These are phyloP conservation scores for Phrixothrix hirtus DNA, from an alignment of 2,888 invertebrate species.

Conservation along the genomic window DNA sequence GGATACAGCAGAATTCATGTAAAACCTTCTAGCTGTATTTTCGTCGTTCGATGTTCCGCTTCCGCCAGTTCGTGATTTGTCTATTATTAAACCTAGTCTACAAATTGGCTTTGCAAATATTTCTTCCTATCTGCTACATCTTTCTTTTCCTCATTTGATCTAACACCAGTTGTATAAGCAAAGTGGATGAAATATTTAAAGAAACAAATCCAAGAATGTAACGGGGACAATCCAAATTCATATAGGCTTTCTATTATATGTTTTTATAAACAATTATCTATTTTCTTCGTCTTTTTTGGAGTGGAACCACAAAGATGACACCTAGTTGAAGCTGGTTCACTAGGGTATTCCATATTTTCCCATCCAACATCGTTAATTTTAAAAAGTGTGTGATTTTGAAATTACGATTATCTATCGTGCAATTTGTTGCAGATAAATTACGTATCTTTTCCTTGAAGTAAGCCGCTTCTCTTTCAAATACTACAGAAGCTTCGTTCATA, in stretches of 20 bases:
- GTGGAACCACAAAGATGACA: neutral
- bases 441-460: neutral
- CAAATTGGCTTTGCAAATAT: neutral
- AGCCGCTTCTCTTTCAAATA: neutral
- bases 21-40: too few species aligned
- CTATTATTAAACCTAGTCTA: too few species aligned
- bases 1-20: neutral
- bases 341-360: neutral
- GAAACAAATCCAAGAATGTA: constrained; percentile 1
- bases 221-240: too few species aligned
- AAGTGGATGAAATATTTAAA: constrained; percentile 1
- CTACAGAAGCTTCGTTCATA: neutral
- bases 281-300: constrained; percentile 1
- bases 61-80: too few species aligned
- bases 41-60: too few species aligned
- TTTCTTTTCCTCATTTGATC: neutral
- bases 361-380: neutral
- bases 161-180: neutral
- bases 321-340: neutral
- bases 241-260: neutral
- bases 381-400: neutral
- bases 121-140: neutral
- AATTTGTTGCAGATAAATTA: neutral
- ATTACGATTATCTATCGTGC: neutral
- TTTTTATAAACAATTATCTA: neutral